These are phyloP conservation scores for Hapalemur alaotrensis DNA, from an alignment of 2,797 vertebrate genomes.

Conservation along the genomic window DNA sequence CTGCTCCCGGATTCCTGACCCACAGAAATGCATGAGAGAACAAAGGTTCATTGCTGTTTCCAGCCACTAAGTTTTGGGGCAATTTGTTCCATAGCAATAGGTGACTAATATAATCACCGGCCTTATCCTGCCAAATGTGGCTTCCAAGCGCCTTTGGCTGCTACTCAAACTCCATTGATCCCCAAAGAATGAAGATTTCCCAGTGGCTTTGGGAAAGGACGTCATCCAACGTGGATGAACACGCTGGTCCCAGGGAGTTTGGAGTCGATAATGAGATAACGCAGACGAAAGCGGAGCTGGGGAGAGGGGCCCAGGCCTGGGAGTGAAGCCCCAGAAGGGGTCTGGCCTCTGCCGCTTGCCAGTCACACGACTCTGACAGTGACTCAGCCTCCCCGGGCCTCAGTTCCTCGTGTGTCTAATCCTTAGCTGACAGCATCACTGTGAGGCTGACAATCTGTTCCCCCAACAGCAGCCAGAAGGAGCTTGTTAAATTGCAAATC, in stretches of 20 bases:
- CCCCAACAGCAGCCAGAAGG: background rate
- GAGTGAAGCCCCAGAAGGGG: background rate
- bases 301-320: background rate
- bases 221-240: background rate
- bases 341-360: background rate
- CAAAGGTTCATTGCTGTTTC: background rate
- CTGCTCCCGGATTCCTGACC: background rate
- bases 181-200: background rate
- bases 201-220: background rate
- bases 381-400: background rate
- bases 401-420: background rate
- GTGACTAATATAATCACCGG: accelerated
- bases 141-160: background rate
- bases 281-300: accelerated
- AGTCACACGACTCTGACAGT: background rate
- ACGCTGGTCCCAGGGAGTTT: accelerated
- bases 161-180: background rate
- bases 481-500: slow-evolving; percentile 34
- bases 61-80: background rate
- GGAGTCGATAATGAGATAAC: background rate
- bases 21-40: background rate
- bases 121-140: background rate
- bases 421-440: background rate
- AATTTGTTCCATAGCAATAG: background rate
- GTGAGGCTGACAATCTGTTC: background rate